These are phyloP conservation scores for Euschistus heros DNA, from an alignment of 1,140 invertebrate species.

Conservation along the genomic window DNA sequence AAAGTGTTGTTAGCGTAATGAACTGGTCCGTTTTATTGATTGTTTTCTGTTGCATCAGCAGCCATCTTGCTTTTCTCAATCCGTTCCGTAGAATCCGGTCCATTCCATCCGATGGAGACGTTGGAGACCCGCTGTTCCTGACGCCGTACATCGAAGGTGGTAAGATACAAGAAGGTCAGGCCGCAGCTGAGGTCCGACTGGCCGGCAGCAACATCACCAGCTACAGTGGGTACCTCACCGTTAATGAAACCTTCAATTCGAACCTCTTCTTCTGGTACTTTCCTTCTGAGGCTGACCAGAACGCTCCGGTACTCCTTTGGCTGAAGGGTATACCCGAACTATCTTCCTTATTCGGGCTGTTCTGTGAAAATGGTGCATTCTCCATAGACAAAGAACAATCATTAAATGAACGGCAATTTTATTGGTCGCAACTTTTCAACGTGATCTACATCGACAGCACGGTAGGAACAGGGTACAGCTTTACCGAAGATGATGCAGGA, in stretches of 20 bases:
- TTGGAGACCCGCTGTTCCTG: constrained; percentile 26
- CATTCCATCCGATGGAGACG: not conserved
- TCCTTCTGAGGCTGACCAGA: constrained; percentile 42
- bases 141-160: constrained; percentile 26
- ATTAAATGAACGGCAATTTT: constrained; percentile 36
- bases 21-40: no score
- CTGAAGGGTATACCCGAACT: constrained; percentile 65
- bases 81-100: not conserved
- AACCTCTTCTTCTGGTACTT: constrained; percentile 76
- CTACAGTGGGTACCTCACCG: constrained; percentile 59
- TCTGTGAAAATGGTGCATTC: constrained; percentile 46
- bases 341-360: constrained; percentile 57
- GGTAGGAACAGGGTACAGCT: constrained; percentile 28
- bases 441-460: constrained; percentile 76
- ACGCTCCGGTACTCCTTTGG: constrained; percentile 58
- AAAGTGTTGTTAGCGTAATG: no score
- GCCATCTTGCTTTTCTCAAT: no score
- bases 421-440: constrained; percentile 49
- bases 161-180: constrained; percentile 21
- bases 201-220: constrained; percentile 23
- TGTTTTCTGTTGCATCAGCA: no score
- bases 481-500: constrained; percentile 20
- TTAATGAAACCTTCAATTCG: constrained; percentile 45
- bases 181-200: constrained; percentile 22
- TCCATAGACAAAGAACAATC: constrained; percentile 48